These are phyloP conservation scores for Corythornis leucogaster DNA, from an alignment of 2,797 vertebrate genomes.

Conservation along the genomic window DNA sequence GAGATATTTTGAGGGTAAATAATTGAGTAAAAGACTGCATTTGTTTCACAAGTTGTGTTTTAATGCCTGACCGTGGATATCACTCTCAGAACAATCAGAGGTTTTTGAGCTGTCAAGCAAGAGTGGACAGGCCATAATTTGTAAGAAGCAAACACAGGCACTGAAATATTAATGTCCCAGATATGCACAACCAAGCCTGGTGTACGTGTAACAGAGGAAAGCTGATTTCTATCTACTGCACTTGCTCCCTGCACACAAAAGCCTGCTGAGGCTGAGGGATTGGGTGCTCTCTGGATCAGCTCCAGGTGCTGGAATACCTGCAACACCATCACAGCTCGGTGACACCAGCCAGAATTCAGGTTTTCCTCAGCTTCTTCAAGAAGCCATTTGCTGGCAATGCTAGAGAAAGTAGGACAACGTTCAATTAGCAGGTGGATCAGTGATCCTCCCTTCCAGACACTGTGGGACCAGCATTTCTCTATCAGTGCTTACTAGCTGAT, in stretches of 20 bases:
- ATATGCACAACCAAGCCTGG: neutral
- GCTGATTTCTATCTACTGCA: neutral
- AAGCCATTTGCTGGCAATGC: neutral
- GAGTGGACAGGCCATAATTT: neutral
- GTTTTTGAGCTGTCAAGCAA: neutral
- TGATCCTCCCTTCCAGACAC: neutral
- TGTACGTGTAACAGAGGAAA: neutral
- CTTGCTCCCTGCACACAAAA: neutral
- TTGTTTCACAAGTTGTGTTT: neutral
- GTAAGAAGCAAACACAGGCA: neutral
- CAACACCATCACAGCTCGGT: neutral
- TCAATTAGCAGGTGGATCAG: neutral
- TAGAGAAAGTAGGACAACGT: neutral
- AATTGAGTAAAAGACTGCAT: neutral
- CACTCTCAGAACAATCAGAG: neutral
- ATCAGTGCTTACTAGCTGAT: neutral
- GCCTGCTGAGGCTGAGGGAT: neutral
- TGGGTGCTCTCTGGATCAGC: neutral
- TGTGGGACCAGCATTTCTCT: neutral
- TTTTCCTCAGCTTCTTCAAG: neutral
- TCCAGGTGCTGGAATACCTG: neutral
- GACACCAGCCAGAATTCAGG: neutral
- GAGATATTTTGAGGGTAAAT: neutral
- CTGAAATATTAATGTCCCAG: conserved; percentile 11
- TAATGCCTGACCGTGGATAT: neutral